Evolutionary conservation across 2,797 vertebrate genomes (phyloP).

Genomic region (Petrocephalus sullivani): DNA sequence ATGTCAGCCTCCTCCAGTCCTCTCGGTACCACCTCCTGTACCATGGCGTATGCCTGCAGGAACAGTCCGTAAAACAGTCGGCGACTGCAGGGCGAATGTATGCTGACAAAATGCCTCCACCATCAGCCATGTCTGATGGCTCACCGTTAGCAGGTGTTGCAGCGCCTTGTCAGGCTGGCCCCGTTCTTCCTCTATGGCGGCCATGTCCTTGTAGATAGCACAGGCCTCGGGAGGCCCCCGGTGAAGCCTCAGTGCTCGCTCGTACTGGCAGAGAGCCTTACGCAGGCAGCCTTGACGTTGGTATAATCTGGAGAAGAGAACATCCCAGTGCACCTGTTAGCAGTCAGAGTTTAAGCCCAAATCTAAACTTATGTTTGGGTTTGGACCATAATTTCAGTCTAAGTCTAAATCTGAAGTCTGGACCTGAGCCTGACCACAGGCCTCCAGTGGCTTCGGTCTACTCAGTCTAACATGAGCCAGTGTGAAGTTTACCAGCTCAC

Average conservation of each 20-base stretch:
- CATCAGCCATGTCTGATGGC: background rate
- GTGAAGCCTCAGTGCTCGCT: conserved; percentile 35
- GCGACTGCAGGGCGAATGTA: background rate
- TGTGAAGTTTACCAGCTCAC: background rate
- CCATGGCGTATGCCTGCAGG: conserved; percentile 61
- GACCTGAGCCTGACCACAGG: background rate
- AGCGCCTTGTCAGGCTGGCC: conserved; percentile 25
- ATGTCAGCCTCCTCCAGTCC: conserved; percentile 54
- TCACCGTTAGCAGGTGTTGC: conserved; percentile 41
- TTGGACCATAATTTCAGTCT: background rate
- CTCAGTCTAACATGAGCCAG: background rate
- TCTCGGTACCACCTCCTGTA: conserved; percentile 52
- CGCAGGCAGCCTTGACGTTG: conserved; percentile 50
- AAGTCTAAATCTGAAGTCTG: background rate
- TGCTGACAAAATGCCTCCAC: conserved; percentile 35
- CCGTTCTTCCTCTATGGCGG: conserved; percentile 38
- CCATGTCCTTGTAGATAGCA: conserved; percentile 40
- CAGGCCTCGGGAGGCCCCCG: conserved; percentile 41
- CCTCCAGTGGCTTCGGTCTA: background rate
- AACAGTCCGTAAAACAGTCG: background rate
- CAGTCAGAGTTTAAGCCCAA: background rate
- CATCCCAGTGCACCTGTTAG: background rate
- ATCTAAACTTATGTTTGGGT: background rate
- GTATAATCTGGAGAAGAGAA: conserved; percentile 51
- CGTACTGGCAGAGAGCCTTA: conserved; percentile 45